Conservation (phyloP, 1,140 invertebrate species). For the Drosophila neocordata region DNA sequence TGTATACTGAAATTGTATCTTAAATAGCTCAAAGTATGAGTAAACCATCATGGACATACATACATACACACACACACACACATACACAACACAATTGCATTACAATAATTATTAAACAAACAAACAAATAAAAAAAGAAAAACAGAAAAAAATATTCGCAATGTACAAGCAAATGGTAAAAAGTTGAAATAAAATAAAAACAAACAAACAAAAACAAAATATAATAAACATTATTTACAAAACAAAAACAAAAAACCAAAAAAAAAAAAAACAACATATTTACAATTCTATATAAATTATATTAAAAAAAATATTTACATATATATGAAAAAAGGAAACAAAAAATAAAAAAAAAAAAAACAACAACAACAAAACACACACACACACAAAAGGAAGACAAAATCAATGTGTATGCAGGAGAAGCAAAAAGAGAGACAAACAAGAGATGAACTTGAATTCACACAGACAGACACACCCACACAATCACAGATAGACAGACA, state of each 20-base stretch:
- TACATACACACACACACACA: conserved; percentile 34
- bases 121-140: conserved; percentile 5
- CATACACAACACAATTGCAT: conserved; percentile 34
- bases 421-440: neutral
- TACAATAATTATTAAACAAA: conserved; percentile 39
- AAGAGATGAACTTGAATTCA: conserved; percentile 10
- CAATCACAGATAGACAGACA: conserved; percentile 30
- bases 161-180: conserved; percentile 55
- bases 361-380: too few species aligned
- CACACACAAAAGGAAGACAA: conserved; percentile 17
- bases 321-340: conserved; percentile 36
- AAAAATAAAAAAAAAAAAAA: conserved; percentile 14
- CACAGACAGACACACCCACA: neutral
- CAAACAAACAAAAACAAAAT: conserved; percentile 47
- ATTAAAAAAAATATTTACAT: conserved; percentile 61
- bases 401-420: conserved; percentile 36
- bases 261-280: conserved; percentile 55
- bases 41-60: conserved; percentile 23
- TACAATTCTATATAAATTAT: conserved; percentile 63
- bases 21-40: conserved; percentile 9
- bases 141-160: conserved; percentile 41
- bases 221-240: conserved; percentile 61
- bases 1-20: conserved; percentile 3
- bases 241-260: conserved; percentile 33
- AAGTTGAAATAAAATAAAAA: conserved; percentile 49